These are phyloP conservation scores for Cyanocitta stelleri DNA, from an alignment of 2,113 vertebrate species.

Conservation along the genomic window DNA sequence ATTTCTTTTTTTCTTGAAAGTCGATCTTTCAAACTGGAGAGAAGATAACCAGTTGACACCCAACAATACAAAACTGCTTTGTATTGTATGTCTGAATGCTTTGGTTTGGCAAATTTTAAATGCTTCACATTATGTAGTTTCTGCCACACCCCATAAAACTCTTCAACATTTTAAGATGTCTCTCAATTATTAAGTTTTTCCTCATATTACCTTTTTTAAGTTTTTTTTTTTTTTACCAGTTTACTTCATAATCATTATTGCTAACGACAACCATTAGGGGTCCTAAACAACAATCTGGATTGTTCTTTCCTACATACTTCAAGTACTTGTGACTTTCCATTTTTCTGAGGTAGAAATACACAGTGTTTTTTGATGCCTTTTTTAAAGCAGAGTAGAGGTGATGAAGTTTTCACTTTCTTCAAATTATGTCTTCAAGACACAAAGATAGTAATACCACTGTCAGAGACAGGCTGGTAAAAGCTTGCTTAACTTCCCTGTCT, in stretches of 20 bases:
- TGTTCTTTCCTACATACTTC: neutral
- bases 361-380: neutral
- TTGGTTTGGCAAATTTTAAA: neutral
- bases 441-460: neutral
- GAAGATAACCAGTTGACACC: neutral
- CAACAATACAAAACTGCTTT: neutral
- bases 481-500: neutral
- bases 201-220: neutral
- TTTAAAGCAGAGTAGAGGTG: neutral
- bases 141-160: neutral
- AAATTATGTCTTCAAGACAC: neutral
- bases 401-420: neutral
- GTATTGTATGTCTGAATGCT: neutral
- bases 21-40: neutral
- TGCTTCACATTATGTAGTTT: neutral
- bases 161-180: neutral
- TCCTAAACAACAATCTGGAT: neutral
- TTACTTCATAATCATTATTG: neutral
- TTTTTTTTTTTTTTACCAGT: neutral
- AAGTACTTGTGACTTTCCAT: neutral
- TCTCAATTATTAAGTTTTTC: neutral
- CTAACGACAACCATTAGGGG: neutral
- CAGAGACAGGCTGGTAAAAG: neutral
- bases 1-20: neutral
- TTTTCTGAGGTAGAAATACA: neutral